A percentile compares a stretch with the other conserved stretches of the same genome.
phyloP scores from a whole-genome alignment of 2,797 vertebrate species.

The Smutsia gigantea region DNA sequence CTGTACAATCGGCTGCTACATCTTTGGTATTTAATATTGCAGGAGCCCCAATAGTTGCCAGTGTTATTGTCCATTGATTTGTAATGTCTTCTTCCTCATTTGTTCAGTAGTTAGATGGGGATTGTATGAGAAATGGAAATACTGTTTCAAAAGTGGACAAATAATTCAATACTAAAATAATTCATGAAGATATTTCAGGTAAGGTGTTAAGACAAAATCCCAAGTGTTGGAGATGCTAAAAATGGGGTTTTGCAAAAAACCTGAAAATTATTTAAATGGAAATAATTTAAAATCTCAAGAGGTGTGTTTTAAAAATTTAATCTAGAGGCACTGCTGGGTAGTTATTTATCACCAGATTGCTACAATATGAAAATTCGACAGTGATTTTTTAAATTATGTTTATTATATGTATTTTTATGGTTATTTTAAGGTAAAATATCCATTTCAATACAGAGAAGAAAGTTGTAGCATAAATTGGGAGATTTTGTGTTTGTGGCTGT shows the following conservation, averaged over 20 bases:
- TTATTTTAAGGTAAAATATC: constrained; percentile 34
- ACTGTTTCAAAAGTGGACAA: neutral
- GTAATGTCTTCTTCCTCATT: neutral
- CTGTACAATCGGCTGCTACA: constrained; percentile 1
- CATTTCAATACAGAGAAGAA: neutral
- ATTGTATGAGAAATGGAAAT: constrained; percentile 19
- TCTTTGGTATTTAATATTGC: constrained; percentile 29
- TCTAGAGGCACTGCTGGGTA: constrained; percentile 25
- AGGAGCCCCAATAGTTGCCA: neutral
- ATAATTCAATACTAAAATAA: constrained; percentile 50
- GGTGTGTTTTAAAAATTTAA: neutral
- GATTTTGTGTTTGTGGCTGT: neutral
- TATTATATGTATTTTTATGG: neutral
- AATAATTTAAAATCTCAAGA: constrained; percentile 56
- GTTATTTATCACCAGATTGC: neutral
- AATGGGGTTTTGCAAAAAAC: constrained; percentile 42
- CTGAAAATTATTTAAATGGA: constrained; percentile 45
- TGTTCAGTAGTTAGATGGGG: neutral
- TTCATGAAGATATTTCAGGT: constrained; percentile 7
- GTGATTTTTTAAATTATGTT: neutral
- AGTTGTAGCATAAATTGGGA: neutral
- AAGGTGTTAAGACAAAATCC: neutral
- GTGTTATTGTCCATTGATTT: neutral
- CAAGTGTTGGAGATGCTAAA: neutral
- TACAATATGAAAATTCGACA: neutral